phyloP scores from a whole-genome alignment of 1,140 invertebrate genomes.

The Dendrolimus punctatus region DNA sequence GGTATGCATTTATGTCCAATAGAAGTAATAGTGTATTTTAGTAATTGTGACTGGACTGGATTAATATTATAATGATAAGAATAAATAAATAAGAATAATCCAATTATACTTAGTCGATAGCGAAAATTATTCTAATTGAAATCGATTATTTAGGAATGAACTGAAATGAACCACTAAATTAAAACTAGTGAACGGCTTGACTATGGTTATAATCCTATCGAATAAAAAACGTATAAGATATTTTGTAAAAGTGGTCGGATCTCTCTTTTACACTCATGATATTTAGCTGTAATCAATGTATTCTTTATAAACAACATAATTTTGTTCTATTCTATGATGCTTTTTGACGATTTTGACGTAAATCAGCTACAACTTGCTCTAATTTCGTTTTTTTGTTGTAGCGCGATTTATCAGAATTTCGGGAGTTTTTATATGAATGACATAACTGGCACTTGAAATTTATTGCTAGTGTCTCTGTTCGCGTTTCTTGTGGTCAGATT shows the following conservation, averaged over 20 bases:
- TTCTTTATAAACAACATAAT: neutral
- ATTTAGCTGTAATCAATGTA: too few relatives aligned
- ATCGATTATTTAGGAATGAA: too few relatives aligned
- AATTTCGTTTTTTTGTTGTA: slow-evolving; percentile 43
- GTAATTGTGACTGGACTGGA: too few relatives aligned
- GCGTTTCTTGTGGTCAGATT: slow-evolving; percentile 31
- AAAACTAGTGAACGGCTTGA: neutral
- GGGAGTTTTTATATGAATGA: slow-evolving; percentile 45
- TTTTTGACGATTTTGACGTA: slow-evolving; percentile 60
- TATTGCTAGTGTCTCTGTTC: slow-evolving; percentile 29
- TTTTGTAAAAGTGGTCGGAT: slow-evolving; percentile 7
- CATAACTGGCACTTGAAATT: slow-evolving; percentile 36
- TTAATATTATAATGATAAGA: too few relatives aligned
- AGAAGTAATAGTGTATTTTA: too few relatives aligned
- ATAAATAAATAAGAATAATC: too few relatives aligned
- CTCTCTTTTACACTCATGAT: slow-evolving; percentile 25
- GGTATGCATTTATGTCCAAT: too few relatives aligned
- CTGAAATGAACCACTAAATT: too few relatives aligned
- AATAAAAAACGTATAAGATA: neutral
- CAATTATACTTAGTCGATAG: too few relatives aligned
- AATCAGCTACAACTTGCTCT: slow-evolving; percentile 54
- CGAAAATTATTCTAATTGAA: too few relatives aligned
- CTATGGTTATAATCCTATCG: slow-evolving; percentile 26
- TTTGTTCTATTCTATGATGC: slow-evolving; percentile 28
- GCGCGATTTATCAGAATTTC: slow-evolving; percentile 28